phyloP scores from a whole-genome alignment of 2,888 invertebrate genomes.

The Poecilus cupreus region DNA sequence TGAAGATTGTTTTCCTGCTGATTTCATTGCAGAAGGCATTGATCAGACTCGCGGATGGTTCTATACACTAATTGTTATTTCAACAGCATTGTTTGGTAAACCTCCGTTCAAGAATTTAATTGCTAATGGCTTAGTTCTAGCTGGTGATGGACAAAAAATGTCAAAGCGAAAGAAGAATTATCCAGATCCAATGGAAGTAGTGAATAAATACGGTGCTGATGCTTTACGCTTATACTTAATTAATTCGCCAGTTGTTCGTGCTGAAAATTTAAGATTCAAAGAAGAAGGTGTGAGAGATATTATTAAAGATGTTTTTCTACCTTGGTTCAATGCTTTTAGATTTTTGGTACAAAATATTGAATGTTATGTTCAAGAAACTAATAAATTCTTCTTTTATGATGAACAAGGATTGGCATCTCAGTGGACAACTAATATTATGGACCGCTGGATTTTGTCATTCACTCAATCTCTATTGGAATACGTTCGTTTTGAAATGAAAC shows the following conservation, averaged over 20 bases:
- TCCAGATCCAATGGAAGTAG: constrained; percentile 95
- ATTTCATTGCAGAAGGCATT: constrained; percentile 99
- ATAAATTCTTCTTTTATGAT: constrained; percentile 70
- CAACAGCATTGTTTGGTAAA: constrained; percentile 95
- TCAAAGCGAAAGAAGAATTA: constrained; percentile 99
- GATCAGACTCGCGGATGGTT: constrained; percentile 99
- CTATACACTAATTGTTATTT: constrained; percentile 97
- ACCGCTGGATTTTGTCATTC: constrained; percentile 97
- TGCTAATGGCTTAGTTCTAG: constrained; percentile 95
- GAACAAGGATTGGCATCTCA: constrained; percentile 65
- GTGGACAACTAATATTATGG: constrained; percentile 87
- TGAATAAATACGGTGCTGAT: constrained; percentile 96
- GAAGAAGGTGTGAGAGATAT: constrained; percentile 98
- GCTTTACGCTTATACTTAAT: constrained; percentile 96
- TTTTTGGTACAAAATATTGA: constrained; percentile 96
- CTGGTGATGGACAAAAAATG: constrained; percentile 99
- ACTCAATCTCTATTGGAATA: constrained; percentile 94
- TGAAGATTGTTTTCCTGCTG: constrained; percentile 94
- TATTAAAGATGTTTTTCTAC: constrained; percentile 97
- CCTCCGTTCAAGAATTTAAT: constrained; percentile 99
- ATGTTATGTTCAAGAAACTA: constrained; percentile 81
- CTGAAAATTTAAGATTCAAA: constrained; percentile 96
- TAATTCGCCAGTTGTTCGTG: constrained; percentile 98
- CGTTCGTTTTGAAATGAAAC: constrained; percentile 94
- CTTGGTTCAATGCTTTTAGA: constrained; percentile 96